Evolutionary conservation across 2,113 vertebrate genomes (phyloP).

Genomic region (Amphiprion ocellaris): DNA sequence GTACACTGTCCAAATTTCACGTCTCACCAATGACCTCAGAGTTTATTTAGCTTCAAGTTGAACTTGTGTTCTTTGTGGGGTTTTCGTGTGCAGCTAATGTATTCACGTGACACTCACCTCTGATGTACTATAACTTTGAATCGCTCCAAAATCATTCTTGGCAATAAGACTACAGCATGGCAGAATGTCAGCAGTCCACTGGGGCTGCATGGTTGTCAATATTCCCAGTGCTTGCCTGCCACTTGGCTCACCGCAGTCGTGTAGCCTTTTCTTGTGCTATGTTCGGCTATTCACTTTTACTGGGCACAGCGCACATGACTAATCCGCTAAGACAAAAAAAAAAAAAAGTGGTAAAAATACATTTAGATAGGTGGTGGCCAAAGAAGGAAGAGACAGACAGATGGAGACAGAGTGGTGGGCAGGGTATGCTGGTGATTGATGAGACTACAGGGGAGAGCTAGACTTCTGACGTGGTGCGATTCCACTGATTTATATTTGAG

Average conservation of each 20-base stretch:
- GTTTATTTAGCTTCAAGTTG: neutral
- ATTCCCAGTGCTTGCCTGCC: neutral
- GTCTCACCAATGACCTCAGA: neutral
- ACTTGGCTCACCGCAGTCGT: neutral
- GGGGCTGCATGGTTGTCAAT: neutral
- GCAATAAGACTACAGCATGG: neutral
- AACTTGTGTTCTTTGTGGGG: neutral
- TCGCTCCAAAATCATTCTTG: neutral
- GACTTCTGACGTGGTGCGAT: slow-evolving; percentile 71
- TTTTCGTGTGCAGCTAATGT: neutral
- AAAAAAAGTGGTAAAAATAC: slow-evolving; percentile 21
- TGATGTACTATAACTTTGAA: neutral
- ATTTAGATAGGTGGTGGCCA: neutral
- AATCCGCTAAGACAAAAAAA: neutral
- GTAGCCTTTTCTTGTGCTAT: neutral
- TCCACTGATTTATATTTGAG: slow-evolving; percentile 82
- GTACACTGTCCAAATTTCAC: neutral
- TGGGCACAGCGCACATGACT: neutral
- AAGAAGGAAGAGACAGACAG: slow-evolving; percentile 30
- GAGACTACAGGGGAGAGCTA: slow-evolving; percentile 71
- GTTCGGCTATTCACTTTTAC: neutral
- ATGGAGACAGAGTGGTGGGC: slow-evolving; percentile 59
- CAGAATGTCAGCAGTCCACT: neutral
- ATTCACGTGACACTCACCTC: neutral
- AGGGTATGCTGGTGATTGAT: slow-evolving; percentile 72